Evolutionary conservation across 2,888 invertebrate species (phyloP), one percentile per base, ranked within the genome.

Genomic region (Mallateleia sp.): DNA sequence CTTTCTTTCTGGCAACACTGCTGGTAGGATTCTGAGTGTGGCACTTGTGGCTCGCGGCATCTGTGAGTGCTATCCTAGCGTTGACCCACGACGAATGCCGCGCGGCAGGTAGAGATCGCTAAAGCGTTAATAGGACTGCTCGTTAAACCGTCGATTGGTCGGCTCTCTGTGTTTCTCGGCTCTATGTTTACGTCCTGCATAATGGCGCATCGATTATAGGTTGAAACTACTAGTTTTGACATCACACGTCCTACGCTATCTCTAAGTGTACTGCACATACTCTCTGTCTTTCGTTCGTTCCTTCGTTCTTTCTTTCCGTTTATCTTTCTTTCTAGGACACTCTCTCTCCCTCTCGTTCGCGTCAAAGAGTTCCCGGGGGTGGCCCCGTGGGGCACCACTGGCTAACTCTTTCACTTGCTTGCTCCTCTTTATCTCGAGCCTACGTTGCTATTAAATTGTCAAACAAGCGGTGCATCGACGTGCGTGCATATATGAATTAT

Each of bases 241-340:
- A 69, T 54, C 45, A 66, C 28, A 67, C 71, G 71, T 66, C 71
- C 78, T 84, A 84, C 78, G 56, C 83, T 84, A 78, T 52, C 38
- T 56, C 78, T 87, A 77, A 75, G 69, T 52, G 62, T 79, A 78
- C 88, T 52, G 62, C 82, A 78, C 89, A 83, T 71, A 85, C 85
- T 90, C 90, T 89, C 88, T 71, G 74, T 85, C 82, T 77, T 80
- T 89, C 84, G 81, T 67, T 77, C 54, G 50, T 80, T 71, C 75
- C 64, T 71, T 22, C 66, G 72, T 60, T 85, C 81, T 47, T 47
- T 58, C 87, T 71, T 84, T 54, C 71, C 32, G 20, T 42, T 18
- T 87, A 60, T 78, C 54, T 45, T 79, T 71, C 71, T 75, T 74
- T 62, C 64, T 38, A 38, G 38, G 24, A 79, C 72, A 67, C 66